Evolutionary conservation across 2,113 vertebrate species (phyloP).

Genomic region (Sapayoa aenigma): DNA sequence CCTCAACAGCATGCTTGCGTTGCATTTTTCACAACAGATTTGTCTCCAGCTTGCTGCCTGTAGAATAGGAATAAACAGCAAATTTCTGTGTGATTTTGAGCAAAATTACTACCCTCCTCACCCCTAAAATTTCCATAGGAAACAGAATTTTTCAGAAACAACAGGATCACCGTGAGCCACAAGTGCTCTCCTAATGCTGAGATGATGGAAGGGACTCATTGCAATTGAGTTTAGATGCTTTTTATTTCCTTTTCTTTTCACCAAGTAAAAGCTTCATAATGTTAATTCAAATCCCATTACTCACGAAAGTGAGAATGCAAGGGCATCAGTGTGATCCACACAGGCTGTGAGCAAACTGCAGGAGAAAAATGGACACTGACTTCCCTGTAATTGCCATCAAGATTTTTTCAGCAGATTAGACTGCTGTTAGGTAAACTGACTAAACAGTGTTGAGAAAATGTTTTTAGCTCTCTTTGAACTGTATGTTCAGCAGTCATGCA

Average conservation of each 20-base stretch:
- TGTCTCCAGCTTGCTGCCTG: neutral
- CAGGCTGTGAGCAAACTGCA: neutral
- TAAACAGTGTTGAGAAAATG: neutral
- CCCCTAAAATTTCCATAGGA: neutral
- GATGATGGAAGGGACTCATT: neutral
- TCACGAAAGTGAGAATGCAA: neutral
- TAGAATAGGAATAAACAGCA: neutral
- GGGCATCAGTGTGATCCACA: neutral
- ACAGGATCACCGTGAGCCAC: accelerated
- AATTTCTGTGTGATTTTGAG: neutral
- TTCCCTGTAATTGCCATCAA: neutral
- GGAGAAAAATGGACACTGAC: neutral
- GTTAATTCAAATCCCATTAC: neutral
- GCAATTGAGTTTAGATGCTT: neutral
- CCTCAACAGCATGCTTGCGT: neutral
- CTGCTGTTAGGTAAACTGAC: neutral
- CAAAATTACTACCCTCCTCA: neutral
- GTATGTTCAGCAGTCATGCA: neutral
- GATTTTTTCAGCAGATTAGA: neutral
- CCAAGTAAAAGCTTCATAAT: neutral
- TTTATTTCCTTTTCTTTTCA: neutral
- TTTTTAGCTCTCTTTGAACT: neutral
- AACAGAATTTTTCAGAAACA: neutral
- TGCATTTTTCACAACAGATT: neutral
- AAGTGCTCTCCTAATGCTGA: neutral